Evolutionary conservation across 2,113 vertebrate genomes (phyloP).

Genomic region (Callipepla californica): DNA sequence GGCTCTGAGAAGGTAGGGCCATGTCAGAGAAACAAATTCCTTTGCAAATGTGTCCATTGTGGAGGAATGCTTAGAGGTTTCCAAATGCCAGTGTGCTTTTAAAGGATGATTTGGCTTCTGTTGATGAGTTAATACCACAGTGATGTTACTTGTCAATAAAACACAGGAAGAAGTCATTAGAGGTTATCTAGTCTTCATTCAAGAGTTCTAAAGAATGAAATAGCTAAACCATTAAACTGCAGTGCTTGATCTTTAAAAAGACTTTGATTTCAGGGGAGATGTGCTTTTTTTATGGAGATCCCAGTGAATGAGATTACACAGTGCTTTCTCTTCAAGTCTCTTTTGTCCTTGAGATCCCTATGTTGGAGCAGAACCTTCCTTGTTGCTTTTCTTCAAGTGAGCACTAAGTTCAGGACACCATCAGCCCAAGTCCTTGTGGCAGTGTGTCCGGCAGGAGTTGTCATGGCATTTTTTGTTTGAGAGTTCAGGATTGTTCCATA

Average conservation of each 20-base stretch:
- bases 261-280: not conserved
- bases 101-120: not conserved
- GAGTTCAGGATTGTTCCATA: not conserved
- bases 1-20: not conserved
- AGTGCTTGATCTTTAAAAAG: not conserved
- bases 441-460: not conserved
- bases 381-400: not conserved
- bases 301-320: not conserved
- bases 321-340: not conserved
- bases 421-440: accelerated
- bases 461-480: not conserved
- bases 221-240: not conserved
- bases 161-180: not conserved
- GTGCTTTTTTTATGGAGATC: not conserved
- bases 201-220: not conserved
- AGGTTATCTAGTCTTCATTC: not conserved
- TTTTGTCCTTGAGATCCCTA: not conserved
- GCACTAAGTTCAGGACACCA: not conserved
- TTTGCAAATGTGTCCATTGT: not conserved
- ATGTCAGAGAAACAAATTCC: not conserved
- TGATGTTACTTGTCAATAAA: not conserved
- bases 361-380: not conserved
- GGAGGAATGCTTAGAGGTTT: not conserved
- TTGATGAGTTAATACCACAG: not conserved
- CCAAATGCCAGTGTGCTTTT: not conserved